These are phyloP conservation scores for Yoshiicerus persimilis DNA, from an alignment of 1,140 invertebrate species.

Conservation along the genomic window DNA sequence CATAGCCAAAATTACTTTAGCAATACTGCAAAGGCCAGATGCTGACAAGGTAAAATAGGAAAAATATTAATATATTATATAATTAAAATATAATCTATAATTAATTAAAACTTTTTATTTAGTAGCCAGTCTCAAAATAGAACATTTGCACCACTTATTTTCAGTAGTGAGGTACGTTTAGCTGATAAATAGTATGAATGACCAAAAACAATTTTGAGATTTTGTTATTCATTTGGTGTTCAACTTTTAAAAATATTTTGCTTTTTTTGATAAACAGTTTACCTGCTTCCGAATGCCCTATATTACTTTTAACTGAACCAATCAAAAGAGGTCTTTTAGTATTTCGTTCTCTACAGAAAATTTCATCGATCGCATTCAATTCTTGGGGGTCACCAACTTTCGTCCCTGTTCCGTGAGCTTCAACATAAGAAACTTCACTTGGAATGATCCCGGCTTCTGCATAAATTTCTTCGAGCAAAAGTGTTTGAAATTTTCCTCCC, in stretches of 20 bases:
- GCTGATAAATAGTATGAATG: too few species aligned
- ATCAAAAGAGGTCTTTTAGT: conserved; percentile 73
- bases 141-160: too few species aligned
- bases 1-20: conserved; percentile 88
- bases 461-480: conserved; percentile 53
- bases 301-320: conserved; percentile 96
- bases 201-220: too few species aligned
- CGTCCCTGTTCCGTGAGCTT: conserved; percentile 57
- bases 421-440: conserved; percentile 54
- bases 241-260: too few species aligned
- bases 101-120: too few species aligned
- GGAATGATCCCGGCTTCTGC: conserved; percentile 54
- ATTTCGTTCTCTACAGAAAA: conserved; percentile 82
- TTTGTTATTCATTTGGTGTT: too few species aligned
- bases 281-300: conserved; percentile 96
- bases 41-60: too few species aligned
- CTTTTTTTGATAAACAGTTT: too few species aligned
- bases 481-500: conserved; percentile 51
- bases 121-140: too few species aligned
- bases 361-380: conserved; percentile 85
- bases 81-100: too few species aligned
- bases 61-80: too few species aligned
- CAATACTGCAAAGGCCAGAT: conserved; percentile 64
- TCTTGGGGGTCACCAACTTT: conserved; percentile 94
- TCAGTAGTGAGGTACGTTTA: too few species aligned